These are phyloP conservation scores for Parnassius smintheus DNA, from an alignment of 2,888 invertebrate species.

Conservation along the genomic window DNA sequence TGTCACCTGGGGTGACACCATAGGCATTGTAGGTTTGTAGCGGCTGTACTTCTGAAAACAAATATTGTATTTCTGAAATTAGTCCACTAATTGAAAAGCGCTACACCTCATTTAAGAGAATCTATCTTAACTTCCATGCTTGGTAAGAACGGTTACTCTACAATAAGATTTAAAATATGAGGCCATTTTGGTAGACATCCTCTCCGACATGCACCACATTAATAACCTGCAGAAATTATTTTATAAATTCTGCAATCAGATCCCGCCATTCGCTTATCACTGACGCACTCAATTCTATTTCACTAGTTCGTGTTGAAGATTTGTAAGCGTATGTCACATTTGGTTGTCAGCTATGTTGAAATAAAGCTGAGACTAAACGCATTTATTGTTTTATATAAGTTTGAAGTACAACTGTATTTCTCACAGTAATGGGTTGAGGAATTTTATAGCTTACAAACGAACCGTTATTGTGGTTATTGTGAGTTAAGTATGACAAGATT, in stretches of 20 bases:
- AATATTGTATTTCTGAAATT: no score
- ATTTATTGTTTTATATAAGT: constrained; percentile 24
- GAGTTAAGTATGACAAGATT: not conserved
- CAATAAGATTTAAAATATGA: no score
- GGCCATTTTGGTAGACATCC: no score
- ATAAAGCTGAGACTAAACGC: constrained; percentile 14
- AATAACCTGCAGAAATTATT: no score
- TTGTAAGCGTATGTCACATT: constrained; percentile 23
- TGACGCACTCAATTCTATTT: not conserved
- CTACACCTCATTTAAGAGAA: no score
- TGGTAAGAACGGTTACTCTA: no score
- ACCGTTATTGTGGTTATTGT: constrained; percentile 1
- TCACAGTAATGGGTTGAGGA: constrained; percentile 7
- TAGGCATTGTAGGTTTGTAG: no score
- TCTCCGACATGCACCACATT: no score
- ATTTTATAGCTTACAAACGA: not conserved
- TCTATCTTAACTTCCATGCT: no score
- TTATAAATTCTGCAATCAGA: not conserved
- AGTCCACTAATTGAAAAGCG: no score
- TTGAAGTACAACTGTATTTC: constrained; percentile 4
- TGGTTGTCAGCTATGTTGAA: constrained; percentile 21
- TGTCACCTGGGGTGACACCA: no score
- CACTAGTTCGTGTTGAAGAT: constrained; percentile 9
- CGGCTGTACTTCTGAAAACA: no score
- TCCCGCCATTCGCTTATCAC: constrained; percentile 4